Conservation (phyloP, 2,888 invertebrate genomes). For the Sussaba pulchella region DNA sequence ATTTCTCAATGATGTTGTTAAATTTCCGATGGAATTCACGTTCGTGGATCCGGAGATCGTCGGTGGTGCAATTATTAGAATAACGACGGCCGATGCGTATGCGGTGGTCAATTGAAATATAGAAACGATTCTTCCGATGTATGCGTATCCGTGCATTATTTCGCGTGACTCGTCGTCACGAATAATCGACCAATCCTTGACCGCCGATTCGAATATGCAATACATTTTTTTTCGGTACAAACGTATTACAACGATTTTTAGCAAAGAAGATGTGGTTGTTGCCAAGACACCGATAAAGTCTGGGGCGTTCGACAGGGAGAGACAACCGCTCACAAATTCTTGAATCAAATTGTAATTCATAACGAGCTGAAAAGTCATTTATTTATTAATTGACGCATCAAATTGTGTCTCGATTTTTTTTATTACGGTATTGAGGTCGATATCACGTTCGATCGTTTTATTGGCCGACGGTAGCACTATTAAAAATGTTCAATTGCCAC, state of each 20-base stretch:
- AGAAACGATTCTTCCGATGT: conserved; percentile 48
- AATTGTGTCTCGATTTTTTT: neutral
- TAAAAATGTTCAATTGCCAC: no score
- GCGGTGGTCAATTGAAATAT: conserved; percentile 55
- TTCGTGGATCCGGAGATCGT: neutral
- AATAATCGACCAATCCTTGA: conserved; percentile 53
- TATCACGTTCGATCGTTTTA: no score
- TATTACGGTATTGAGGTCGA: no score
- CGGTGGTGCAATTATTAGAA: conserved; percentile 34
- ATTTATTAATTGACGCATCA: neutral
- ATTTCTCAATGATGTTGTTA: neutral
- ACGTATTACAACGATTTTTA: conserved; percentile 28
- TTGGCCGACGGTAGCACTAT: no score
- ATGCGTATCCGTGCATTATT: conserved; percentile 56
- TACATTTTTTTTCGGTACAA: conserved; percentile 12
- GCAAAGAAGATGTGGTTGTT: conserved; percentile 18
- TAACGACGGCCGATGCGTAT: conserved; percentile 42
- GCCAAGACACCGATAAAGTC: conserved; percentile 26
- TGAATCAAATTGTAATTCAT: conserved; percentile 33
- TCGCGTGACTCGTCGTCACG: conserved; percentile 7
- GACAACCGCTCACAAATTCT: conserved; percentile 31
- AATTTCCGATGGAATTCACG: no score
- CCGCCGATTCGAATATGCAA: conserved; percentile 43
- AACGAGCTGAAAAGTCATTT: neutral
- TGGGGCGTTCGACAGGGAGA: conserved; percentile 1